Evolutionary conservation across 2,113 vertebrate species (phyloP), one percentile per base, ranked within the genome.

Genomic region (Myotis brandtii): DNA sequence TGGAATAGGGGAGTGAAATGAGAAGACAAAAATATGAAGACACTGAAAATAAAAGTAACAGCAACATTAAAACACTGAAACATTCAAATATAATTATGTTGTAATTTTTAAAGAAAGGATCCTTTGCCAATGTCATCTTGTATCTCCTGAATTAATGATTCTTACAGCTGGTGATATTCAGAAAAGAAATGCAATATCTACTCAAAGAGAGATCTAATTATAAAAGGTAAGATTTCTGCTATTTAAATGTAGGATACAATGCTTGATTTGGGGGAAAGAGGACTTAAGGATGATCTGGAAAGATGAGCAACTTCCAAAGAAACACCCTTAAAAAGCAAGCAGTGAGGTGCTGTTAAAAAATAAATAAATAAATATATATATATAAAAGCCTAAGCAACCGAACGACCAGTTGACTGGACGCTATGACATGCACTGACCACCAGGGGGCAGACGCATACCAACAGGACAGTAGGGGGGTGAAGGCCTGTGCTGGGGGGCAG

Each of bases 41-140:
- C 18, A 56, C 34, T 37, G 67, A 88, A 96, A 92, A 86, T 86
- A 96, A 95, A 93, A 96, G 85, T 76, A 86, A 73, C 34, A 95
- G 56, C 37, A 86, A 87, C 81, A 87, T 73, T 73, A 89, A 92
- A 96, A 95, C 21, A 2, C 30, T 79, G 67, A 91, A 75, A 70
- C 85, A 95, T 72, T 83, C 66, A 82, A 88, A 84, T 69, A 89
- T 89, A 93, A 96, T 98, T 93, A 96, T 76, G 69, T 79, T 67
- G 48, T 95, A 88, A 93, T 37, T 86, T 79, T 93, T 76, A 92
- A 92, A 94, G 77, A 84, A 87, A 94, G 50, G 62, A 85, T 64
- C n/a, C 77, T 64, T 82, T 96, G 96, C 91, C 94, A 94, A 59
- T 25, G 75, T 37, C 69, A 84, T 82, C 84, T 83, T 76, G 3